phyloP scores from a whole-genome alignment of 2,797 vertebrate genomes.

The Selene dorsalis region DNA sequence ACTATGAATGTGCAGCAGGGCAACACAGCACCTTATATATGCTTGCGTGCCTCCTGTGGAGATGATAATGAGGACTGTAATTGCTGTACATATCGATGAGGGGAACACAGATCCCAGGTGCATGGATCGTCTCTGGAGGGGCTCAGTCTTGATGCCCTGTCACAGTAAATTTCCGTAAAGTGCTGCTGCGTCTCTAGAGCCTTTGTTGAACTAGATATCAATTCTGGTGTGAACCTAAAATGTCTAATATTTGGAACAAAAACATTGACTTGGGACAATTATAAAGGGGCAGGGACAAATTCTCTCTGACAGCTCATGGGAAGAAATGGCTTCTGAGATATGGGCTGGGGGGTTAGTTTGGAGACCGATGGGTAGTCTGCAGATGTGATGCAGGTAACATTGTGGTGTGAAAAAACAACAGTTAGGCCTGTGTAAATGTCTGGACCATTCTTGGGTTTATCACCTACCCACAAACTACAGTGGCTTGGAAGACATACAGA shows the following conservation, averaged over 20 bases:
- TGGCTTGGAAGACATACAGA: constrained; percentile 56
- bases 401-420: constrained; percentile 85
- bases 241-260: constrained; percentile 54
- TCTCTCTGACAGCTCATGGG: constrained; percentile 46
- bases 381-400: constrained; percentile 86
- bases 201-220: constrained; percentile 66
- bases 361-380: constrained; percentile 71
- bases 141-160: constrained; percentile 73
- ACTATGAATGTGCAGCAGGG: constrained; percentile 64
- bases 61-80: constrained; percentile 77
- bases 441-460: constrained; percentile 78
- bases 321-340: constrained; percentile 61
- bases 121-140: constrained; percentile 62
- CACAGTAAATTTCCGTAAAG: constrained; percentile 75
- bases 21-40: constrained; percentile 61
- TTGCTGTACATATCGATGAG: constrained; percentile 68
- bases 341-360: constrained; percentile 65
- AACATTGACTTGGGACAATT: constrained; percentile 55
- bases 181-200: constrained; percentile 66
- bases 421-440: constrained; percentile 84
- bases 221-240: constrained; percentile 52
- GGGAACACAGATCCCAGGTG: constrained; percentile 71
- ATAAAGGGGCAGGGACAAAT: constrained; percentile 37
- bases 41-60: constrained; percentile 62
- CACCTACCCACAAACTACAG: constrained; percentile 81